Percentiles rank a stretch among this genome's conserved stretches.
Conservation (phyloP, 2,797 vertebrate species). For the Rhinophrynus dorsalis region DNA sequence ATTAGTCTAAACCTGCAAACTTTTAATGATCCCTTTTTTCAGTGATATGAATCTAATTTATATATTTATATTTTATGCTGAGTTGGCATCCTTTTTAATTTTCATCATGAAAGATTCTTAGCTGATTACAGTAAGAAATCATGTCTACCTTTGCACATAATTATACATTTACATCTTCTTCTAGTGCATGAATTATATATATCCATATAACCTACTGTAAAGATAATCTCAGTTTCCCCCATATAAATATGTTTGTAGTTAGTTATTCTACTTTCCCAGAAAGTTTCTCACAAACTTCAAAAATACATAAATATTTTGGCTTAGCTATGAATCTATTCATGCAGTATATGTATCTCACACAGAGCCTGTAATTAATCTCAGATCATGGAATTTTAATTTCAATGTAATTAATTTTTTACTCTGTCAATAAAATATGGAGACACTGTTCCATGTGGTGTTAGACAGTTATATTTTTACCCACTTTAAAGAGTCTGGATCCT, state of each 20-base stretch:
- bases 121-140: background rate
- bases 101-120: too few relatives aligned
- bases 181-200: background rate
- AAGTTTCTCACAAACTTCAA: background rate
- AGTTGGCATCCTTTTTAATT: too few relatives aligned
- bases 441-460: background rate
- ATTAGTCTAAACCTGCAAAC: too few relatives aligned
- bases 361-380: background rate
- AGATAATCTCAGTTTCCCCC: slow-evolving; percentile 10
- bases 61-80: too few relatives aligned
- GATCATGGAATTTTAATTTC: background rate
- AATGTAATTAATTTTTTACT: background rate
- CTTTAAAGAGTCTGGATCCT: background rate
- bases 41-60: too few relatives aligned
- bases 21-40: too few relatives aligned
- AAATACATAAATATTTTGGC: background rate
- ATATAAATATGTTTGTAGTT: slow-evolving; percentile 17
- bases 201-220: background rate
- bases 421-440: background rate
- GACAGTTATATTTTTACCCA: background rate
- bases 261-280: slow-evolving; percentile 7
- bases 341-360: background rate
- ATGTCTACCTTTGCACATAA: background rate
- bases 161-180: slow-evolving; percentile 4
- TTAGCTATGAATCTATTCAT: background rate